phyloP scores from a whole-genome alignment of 2,113 vertebrate species.

The Phodopus roborovskii region DNA sequence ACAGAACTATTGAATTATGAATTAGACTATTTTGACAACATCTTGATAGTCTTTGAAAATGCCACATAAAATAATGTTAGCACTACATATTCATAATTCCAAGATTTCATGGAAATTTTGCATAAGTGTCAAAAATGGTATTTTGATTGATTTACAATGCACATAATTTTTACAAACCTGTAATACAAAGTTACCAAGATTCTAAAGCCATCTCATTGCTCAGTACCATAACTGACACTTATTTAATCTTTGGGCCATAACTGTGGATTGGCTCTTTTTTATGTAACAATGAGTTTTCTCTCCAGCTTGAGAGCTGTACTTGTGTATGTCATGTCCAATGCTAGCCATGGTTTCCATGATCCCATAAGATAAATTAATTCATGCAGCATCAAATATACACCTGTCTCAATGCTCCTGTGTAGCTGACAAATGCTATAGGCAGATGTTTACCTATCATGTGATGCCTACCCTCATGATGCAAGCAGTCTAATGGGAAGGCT shows the following conservation, averaged over 20 bases:
- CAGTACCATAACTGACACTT: not conserved
- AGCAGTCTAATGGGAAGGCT: not conserved
- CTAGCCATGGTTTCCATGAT: not conserved
- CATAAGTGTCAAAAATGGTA: not conserved
- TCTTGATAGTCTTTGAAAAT: not conserved
- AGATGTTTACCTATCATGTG: not conserved
- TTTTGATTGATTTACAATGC: not conserved
- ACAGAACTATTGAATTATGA: not conserved
- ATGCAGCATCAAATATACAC: not conserved
- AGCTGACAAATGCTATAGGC: not conserved
- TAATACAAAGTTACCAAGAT: not conserved
- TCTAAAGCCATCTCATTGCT: not conserved
- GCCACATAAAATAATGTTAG: conserved; percentile 5
- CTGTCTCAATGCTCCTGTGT: not conserved
- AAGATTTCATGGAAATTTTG: not conserved
- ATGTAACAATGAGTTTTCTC: not conserved
- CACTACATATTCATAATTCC: not conserved
- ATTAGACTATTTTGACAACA: conserved; percentile 22
- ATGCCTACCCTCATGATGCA: not conserved
- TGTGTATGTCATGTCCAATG: rapidly evolving
- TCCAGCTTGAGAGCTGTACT: not conserved
- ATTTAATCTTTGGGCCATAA: not conserved
- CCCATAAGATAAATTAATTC: not conserved
- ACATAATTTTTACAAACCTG: not conserved
- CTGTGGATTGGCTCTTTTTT: not conserved